These are phyloP conservation scores for Tinea trinotella DNA, from an alignment of 2,888 invertebrate species.

Conservation along the genomic window DNA sequence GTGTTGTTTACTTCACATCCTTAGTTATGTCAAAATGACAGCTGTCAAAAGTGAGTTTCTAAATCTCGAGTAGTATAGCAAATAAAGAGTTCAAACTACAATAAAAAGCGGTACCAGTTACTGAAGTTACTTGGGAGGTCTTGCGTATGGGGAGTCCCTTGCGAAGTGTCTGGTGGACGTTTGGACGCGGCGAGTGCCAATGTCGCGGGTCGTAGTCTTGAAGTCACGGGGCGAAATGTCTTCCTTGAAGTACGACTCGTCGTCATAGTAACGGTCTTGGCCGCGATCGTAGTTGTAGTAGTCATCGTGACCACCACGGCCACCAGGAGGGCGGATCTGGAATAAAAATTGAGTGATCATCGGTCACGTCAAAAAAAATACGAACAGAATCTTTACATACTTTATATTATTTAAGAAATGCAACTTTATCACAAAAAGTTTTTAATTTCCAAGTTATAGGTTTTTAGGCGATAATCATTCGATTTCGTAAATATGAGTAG, in stretches of 20 bases:
- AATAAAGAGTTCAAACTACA: neutral
- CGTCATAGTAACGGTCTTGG: slow-evolving; percentile 56
- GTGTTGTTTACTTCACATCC: no score
- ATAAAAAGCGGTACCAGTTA: slow-evolving; percentile 9
- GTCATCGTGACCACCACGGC: slow-evolving; percentile 79
- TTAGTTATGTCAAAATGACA: no score
- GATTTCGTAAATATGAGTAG: no score
- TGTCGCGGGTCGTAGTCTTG: slow-evolving; percentile 49
- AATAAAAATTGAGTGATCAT: no score
- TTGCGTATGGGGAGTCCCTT: slow-evolving; percentile 49
- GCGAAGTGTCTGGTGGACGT: slow-evolving; percentile 43
- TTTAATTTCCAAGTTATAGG: no score
- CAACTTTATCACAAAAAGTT: no score
- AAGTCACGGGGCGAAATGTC: slow-evolving; percentile 38
- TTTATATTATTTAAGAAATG: no score
- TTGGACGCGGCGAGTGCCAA: slow-evolving; percentile 37
- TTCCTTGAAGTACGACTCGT: slow-evolving; percentile 49
- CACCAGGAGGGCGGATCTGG: slow-evolving; percentile 66
- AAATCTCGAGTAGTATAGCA: no score
- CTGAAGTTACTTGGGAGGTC: slow-evolving; percentile 49
- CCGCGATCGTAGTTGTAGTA: slow-evolving; percentile 74
- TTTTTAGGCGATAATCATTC: no score
- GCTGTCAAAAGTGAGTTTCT: no score
- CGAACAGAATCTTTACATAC: no score
- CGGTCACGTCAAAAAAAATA: no score